Conservation (phyloP, 2,888 invertebrate species). For the Teinopalpus imperialis region DNA sequence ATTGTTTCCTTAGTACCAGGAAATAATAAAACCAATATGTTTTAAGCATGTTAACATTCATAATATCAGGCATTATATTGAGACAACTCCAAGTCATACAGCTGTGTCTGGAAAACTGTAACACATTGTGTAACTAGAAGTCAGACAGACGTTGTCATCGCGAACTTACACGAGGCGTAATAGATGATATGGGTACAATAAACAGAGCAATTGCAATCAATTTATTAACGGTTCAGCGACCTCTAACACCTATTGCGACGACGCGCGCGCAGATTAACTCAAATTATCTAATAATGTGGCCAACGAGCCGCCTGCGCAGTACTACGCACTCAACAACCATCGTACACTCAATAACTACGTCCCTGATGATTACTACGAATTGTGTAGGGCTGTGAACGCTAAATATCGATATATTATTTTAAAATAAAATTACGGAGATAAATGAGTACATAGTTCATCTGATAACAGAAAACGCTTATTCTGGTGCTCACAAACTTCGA, state of each 20-base stretch:
- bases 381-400: neutral
- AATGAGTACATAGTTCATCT: too few relatives aligned
- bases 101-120: too few relatives aligned
- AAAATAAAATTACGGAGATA: too few relatives aligned
- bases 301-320: constrained; percentile 34
- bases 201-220: constrained; percentile 43
- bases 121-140: too few relatives aligned
- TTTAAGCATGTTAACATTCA: too few relatives aligned
- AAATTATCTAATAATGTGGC: constrained; percentile 58
- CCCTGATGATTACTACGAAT: constrained; percentile 20
- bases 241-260: constrained; percentile 56
- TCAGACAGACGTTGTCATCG: neutral
- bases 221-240: constrained; percentile 62
- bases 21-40: too few relatives aligned
- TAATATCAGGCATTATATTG: too few relatives aligned
- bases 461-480: too few relatives aligned
- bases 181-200: constrained; percentile 6
- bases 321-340: constrained; percentile 32
- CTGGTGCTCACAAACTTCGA: too few relatives aligned
- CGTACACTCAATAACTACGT: constrained; percentile 2
- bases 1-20: too few relatives aligned
- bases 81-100: too few relatives aligned
- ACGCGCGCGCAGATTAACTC: constrained; percentile 55
- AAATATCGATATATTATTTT: constrained; percentile 10
- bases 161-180: constrained; percentile 5